Evolutionary conservation across 2,113 vertebrate species (phyloP).

Genomic region (Chitala chitala): DNA sequence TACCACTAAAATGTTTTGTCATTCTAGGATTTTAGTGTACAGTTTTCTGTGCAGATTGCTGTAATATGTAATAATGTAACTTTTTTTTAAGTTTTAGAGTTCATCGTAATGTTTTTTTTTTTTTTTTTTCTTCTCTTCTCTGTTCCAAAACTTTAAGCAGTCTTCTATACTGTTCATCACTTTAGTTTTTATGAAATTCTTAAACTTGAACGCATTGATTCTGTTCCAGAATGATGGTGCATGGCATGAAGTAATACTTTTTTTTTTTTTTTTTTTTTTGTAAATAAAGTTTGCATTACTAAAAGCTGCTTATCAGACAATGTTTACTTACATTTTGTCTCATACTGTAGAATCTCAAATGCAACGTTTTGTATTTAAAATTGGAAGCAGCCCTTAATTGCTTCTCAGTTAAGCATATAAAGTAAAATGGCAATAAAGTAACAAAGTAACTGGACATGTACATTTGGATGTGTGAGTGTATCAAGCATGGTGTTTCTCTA

Average conservation of each 20-base stretch:
- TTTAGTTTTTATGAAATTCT: constrained; percentile 59
- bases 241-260: constrained; percentile 89
- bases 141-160: constrained; percentile 43
- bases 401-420: constrained; percentile 55
- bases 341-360: constrained; percentile 38
- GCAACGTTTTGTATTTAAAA: constrained; percentile 51
- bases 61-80: constrained; percentile 51
- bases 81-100: constrained; percentile 54
- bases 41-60: constrained; percentile 76
- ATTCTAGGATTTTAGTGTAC: constrained; percentile 66
- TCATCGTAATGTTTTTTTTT: constrained; percentile 61
- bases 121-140: too few relatives aligned
- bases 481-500: too few relatives aligned
- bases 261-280: constrained; percentile 71
- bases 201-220: constrained; percentile 68
- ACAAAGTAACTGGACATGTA: background rate
- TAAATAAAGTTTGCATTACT: constrained; percentile 96
- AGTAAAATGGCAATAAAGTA: constrained; percentile 62
- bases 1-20: constrained; percentile 57
- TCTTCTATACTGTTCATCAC: constrained; percentile 18
- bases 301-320: constrained; percentile 44
- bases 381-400: constrained; percentile 45
- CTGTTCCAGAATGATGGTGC: constrained; percentile 71
- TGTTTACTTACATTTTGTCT: constrained; percentile 35
- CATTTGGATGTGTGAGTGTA: background rate